phyloP scores from a whole-genome alignment of 2,113 vertebrate genomes.

The Ibidorhyncha struthersii region DNA sequence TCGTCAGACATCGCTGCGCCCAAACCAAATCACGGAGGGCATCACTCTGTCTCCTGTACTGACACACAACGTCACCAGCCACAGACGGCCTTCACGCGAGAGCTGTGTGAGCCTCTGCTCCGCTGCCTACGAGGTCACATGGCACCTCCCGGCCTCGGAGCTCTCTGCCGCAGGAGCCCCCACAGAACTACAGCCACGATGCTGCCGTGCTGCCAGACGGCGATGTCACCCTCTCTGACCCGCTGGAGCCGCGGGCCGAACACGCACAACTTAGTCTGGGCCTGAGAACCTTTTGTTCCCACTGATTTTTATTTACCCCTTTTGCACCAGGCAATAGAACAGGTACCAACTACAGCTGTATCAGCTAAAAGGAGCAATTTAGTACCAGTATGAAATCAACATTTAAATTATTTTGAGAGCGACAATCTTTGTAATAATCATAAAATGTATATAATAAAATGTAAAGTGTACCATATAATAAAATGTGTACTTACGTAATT shows the following conservation, averaged over 20 bases:
- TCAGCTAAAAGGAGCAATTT: neutral
- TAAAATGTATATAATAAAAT: neutral
- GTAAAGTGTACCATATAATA: neutral
- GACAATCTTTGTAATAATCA: neutral
- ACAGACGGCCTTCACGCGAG: neutral
- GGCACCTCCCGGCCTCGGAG: neutral
- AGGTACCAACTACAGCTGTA: neutral
- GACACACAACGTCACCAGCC: neutral
- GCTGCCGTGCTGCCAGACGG: neutral
- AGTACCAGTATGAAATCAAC: neutral
- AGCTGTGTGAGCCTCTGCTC: too few relatives aligned
- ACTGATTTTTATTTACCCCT: neutral
- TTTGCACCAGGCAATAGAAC: neutral
- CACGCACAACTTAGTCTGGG: neutral
- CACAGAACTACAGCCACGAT: neutral
- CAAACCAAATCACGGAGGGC: neutral
- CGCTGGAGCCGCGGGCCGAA: neutral
- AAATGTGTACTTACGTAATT: neutral
- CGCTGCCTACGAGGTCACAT: fast-evolving
- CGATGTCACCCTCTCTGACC: neutral
- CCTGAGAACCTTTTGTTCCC: neutral
- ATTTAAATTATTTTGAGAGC: neutral
- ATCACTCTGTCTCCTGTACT: neutral
- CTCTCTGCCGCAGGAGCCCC: neutral
- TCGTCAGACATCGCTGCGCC: too few relatives aligned